Percentiles rank a stretch among this genome's conserved stretches.
Conservation (phyloP, 1,140 invertebrate species). For the Eulimnadia texana region DNA sequence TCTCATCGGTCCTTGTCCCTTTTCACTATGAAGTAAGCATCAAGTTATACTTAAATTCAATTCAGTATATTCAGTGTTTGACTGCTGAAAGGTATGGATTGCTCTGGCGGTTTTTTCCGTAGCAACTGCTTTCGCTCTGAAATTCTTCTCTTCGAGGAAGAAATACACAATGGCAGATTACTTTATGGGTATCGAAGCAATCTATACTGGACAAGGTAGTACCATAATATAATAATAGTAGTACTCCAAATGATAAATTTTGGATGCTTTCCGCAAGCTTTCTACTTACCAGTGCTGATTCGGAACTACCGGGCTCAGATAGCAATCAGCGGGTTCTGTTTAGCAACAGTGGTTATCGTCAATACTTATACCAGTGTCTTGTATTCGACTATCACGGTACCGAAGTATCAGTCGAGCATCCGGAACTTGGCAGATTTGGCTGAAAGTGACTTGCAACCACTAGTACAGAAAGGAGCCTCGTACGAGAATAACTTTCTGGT, state of each 20-base stretch:
- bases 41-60: neutral
- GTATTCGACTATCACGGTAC: neutral
- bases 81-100: neutral
- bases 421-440: neutral
- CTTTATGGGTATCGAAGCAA: neutral
- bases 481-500: neutral
- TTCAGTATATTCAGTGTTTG: neutral
- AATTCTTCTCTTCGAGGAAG: neutral
- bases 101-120: neutral
- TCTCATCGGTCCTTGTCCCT: neutral
- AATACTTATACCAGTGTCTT: neutral
- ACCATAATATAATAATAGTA: neutral
- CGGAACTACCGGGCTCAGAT: neutral
- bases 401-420: neutral
- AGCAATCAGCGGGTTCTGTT: neutral
- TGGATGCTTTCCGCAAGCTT: neutral
- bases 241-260: no score
- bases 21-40: neutral
- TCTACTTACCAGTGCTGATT: neutral
- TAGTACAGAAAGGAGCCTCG: neutral
- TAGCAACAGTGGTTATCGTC: neutral
- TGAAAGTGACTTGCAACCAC: neutral
- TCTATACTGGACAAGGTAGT: neutral
- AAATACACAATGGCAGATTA: neutral
- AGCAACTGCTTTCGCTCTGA: neutral